Evolutionary conservation across 2,888 invertebrate genomes (phyloP).

Genomic region (Pogonocherus hispidulus): DNA sequence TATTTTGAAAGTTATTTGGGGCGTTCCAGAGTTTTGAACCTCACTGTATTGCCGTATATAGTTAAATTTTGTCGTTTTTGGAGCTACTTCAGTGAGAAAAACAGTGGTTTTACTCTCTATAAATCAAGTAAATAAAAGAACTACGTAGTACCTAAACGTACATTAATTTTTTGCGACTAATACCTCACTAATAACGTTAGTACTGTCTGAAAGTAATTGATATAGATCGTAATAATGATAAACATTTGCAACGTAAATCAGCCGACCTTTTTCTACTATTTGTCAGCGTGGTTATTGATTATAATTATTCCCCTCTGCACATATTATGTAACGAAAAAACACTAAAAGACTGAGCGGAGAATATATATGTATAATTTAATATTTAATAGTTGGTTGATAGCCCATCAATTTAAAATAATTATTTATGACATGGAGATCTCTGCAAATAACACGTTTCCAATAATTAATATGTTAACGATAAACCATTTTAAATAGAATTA

Average conservation of each 20-base stretch:
- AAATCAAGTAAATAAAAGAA: no score
- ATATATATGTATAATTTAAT: background rate
- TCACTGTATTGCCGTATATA: no score
- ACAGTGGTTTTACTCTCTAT: no score
- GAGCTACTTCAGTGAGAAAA: no score
- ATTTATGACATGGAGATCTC: slow-evolving; percentile 4
- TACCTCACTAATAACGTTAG: background rate
- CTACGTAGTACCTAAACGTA: no score
- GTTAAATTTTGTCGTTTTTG: no score
- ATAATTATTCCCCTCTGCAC: background rate
- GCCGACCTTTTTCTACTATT: background rate
- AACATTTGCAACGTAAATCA: background rate
- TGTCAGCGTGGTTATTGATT: background rate
- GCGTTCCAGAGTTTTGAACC: no score
- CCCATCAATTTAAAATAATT: slow-evolving; percentile 4
- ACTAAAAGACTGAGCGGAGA: background rate
- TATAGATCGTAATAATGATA: background rate
- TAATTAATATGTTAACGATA: slow-evolving; percentile 1
- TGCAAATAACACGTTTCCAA: background rate
- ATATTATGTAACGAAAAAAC: slow-evolving; percentile 1
- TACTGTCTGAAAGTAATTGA: background rate
- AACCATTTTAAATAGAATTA: slow-evolving; percentile 2
- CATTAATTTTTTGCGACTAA: no score
- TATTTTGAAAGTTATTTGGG: no score
- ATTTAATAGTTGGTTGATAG: slow-evolving; percentile 1